Conservation (phyloP, 2,113 vertebrate species). For the Chrysochloris asiatica region DNA sequence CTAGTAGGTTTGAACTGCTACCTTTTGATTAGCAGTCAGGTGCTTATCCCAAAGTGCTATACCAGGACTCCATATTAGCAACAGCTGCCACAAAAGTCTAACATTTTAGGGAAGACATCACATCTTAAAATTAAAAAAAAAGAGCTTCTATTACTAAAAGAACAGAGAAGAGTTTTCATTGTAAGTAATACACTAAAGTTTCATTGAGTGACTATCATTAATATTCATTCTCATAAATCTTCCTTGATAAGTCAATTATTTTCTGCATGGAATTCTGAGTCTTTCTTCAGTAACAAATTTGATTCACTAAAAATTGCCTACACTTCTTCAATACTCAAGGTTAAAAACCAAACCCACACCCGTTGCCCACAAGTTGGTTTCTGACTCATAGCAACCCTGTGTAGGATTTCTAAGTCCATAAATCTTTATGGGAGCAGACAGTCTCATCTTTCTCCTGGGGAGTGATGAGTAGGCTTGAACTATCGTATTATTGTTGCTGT, state of each 20-base stretch:
- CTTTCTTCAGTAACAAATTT: not conserved
- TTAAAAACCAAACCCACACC: too few relatives aligned
- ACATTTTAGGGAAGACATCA: not conserved
- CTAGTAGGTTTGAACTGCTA: too few relatives aligned
- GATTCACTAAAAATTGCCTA: not conserved
- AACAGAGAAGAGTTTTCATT: not conserved
- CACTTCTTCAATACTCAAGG: not conserved
- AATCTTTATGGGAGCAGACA: too few relatives aligned
- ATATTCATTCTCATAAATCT: not conserved
- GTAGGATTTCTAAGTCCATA: too few relatives aligned
- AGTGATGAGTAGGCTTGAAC: too few relatives aligned
- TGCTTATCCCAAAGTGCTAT: too few relatives aligned
- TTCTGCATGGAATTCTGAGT: not conserved
- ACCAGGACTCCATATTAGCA: too few relatives aligned
- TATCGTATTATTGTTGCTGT: too few relatives aligned
- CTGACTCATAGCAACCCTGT: too few relatives aligned
- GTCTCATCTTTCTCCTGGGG: too few relatives aligned
- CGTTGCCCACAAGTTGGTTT: too few relatives aligned
- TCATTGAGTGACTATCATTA: not conserved
- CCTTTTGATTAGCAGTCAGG: too few relatives aligned
- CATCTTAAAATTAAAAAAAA: not conserved
- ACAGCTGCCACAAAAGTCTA: not conserved
- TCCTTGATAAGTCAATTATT: not conserved
- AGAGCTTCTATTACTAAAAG: not conserved
- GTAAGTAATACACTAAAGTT: not conserved